Percentiles rank a stretch among this genome's conserved stretches.
Evolutionary conservation across 1,140 invertebrate genomes (phyloP).

Genomic region (Papilio polytes): DNA sequence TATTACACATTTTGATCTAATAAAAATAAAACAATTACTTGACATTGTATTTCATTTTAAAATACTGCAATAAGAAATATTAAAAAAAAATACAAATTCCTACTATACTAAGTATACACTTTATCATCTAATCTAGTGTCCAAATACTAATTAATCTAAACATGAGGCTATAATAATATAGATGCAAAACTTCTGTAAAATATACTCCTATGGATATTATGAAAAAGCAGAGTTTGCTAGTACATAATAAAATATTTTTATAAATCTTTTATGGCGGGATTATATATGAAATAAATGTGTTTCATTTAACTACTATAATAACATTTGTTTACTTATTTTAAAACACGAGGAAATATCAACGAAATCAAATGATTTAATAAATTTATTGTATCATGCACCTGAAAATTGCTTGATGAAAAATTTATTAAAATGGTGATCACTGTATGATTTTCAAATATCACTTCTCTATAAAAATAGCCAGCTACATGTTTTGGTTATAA

Average conservation of each 20-base stretch:
- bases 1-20: background rate
- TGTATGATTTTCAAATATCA: background rate
- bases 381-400: conserved; percentile 26
- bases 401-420: conserved; percentile 33
- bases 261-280: conserved; percentile 23
- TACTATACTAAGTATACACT: background rate
- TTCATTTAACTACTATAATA: background rate
- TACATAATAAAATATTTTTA: background rate
- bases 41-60: background rate
- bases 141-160: background rate
- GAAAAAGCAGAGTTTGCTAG: conserved; percentile 8
- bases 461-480: conserved; percentile 9
- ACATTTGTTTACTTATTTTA: background rate
- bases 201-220: conserved; percentile 22
- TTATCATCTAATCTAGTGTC: conserved; percentile 8
- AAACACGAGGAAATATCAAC: conserved; percentile 20
- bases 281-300: conserved; percentile 18
- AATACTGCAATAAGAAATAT: background rate
- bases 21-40: background rate
- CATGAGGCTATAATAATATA: background rate
- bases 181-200: conserved; percentile 30
- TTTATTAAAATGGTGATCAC: background rate
- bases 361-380: background rate
- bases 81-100: background rate
- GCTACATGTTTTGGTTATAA: background rate